Base-by-base conservation (phyloP, 2,113 vertebrate genomes). In the Andinoacara biseriatus region DNA sequence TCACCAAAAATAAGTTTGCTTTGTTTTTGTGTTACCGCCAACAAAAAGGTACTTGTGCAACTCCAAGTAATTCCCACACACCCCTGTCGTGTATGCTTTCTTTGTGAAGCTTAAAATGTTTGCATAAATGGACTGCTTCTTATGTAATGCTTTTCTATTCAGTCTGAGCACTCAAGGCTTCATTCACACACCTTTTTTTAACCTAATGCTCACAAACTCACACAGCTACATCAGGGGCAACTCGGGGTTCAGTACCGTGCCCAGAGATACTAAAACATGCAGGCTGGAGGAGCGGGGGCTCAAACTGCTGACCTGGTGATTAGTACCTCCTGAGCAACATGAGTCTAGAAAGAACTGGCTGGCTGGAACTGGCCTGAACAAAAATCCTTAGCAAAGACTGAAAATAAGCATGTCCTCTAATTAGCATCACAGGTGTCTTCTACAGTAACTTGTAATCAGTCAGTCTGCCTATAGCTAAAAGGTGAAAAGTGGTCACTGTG, bases 1-100 rank as follows among this genome's bases (percentile, higher is more conserved):
- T 88, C 84, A 81, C 62, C 38, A 82, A 14, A 67, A 26, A 67
- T 17, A 4, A 15, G 52, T 79, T 59, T 22, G 46, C 18, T 56
- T 43, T 29, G 0, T 84, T 31, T 4, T 83, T 82, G 18, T 80
- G 57, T 58, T 61, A 35, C 58, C 18, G 13, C 46, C 49, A n/a
- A 10, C 20, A 52, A 14, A 72, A n/a, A 72, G 46, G 49, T 29
- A 72, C 43, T 52, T 72, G 65, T 69, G 15, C 17, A 69, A 52
- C 24, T 13, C 24, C 52, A 69, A 20, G 49, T 31, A 52, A 52
- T 13, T 54, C 26, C 46, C 65, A 52, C 20, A 72, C 17, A 72
- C 11, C 49, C 26, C 29, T 31, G 67, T 72, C 7, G 20, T 52
- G 10, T 31, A 31, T 31, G 52, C 43, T 49, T 29, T 29, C 17